These are phyloP conservation scores for Gerris buenoi DNA, from an alignment of 1,140 invertebrate species.

Conservation along the genomic window DNA sequence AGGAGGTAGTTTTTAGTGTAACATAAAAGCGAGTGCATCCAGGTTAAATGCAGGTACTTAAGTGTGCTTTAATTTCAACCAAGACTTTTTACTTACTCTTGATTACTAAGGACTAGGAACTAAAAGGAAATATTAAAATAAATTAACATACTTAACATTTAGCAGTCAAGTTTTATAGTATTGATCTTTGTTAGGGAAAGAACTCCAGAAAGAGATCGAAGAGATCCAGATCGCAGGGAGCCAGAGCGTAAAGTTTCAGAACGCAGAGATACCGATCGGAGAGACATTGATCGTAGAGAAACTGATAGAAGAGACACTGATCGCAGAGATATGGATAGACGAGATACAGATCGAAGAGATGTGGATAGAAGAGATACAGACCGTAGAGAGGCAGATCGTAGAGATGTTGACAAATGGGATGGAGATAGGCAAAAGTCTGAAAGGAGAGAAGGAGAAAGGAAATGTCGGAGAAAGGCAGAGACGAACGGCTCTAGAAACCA, in stretches of 20 bases:
- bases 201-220: neutral
- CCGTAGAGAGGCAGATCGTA: neutral
- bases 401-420: neutral
- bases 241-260: neutral
- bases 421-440: neutral
- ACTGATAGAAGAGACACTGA: neutral
- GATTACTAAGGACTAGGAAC: neutral
- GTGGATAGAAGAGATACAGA: neutral
- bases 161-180: neutral
- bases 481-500: too few relatives aligned
- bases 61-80: neutral
- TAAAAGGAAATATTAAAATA: neutral
- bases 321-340: neutral
- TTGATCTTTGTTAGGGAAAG: neutral
- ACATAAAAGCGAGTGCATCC: too few relatives aligned
- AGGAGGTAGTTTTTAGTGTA: neutral
- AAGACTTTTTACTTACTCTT: neutral
- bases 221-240: neutral
- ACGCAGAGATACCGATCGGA: neutral
- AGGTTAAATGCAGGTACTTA: neutral
- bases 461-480: neutral
- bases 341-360: neutral
- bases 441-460: neutral
- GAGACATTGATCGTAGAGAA: neutral
- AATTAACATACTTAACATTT: neutral